Conservation (phyloP, 2,113 vertebrate species). For the Alligator mississippiensis region DNA sequence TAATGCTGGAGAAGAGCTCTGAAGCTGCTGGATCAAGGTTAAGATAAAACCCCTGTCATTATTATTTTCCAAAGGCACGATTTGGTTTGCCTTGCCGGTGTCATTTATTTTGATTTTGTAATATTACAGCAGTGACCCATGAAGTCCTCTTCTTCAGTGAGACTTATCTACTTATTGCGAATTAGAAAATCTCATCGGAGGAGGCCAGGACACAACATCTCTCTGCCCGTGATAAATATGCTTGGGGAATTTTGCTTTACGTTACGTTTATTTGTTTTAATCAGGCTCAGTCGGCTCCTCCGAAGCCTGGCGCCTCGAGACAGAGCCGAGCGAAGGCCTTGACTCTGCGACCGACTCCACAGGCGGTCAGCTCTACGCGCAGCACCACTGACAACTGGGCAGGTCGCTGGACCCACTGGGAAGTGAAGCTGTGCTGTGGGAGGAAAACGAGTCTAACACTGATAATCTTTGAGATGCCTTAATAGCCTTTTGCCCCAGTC, state of each 20-base stretch:
- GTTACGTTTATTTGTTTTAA: background rate
- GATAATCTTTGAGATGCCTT: background rate
- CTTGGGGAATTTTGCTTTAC: background rate
- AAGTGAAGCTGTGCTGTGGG: background rate
- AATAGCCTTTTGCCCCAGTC: background rate
- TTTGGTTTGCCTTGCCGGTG: background rate
- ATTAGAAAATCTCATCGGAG: background rate
- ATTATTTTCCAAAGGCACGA: background rate
- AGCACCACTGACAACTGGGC: background rate
- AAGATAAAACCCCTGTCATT: background rate
- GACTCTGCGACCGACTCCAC: background rate
- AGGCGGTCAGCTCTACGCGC: background rate
- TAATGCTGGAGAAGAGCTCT: constrained; percentile 7
- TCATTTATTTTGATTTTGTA: background rate
- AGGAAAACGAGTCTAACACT: background rate
- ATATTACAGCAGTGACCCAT: background rate
- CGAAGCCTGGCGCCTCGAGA: background rate
- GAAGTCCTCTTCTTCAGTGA: background rate
- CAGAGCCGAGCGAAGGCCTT: background rate
- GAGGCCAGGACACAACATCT: background rate
- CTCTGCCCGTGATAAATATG: background rate
- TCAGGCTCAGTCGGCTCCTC: background rate
- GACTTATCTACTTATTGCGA: background rate
- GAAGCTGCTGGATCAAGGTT: background rate
- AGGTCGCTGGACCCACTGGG: background rate